These are phyloP conservation scores for Scaptomyza tumidula DNA, from an alignment of 2,888 invertebrate genomes.

Conservation along the genomic window DNA sequence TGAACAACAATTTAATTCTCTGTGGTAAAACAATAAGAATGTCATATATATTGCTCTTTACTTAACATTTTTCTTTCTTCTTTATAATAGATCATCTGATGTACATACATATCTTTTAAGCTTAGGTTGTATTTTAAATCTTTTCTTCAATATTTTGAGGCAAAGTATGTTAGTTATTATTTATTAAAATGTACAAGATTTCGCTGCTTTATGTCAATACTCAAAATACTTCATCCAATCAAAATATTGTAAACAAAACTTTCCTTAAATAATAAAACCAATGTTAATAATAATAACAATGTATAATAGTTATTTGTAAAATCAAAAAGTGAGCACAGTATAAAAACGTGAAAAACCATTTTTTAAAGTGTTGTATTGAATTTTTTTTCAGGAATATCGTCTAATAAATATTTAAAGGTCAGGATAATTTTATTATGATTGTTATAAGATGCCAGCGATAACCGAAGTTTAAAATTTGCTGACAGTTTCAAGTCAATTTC, in stretches of 20 bases:
- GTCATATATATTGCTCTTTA: not conserved
- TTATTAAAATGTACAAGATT: not conserved
- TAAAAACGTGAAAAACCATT: not conserved
- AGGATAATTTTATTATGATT: too few relatives aligned
- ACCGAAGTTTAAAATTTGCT: too few relatives aligned
- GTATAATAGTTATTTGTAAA: not conserved
- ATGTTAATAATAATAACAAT: not conserved
- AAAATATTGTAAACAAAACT: not conserved
- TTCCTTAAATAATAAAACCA: not conserved
- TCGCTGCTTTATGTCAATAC: not conserved
- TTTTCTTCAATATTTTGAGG: not conserved
- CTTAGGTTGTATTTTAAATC: not conserved
- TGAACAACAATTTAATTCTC: not conserved
- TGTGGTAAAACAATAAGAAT: conserved; percentile 2
- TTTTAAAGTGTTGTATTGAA: too few relatives aligned
- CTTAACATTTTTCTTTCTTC: not conserved
- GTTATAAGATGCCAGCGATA: too few relatives aligned
- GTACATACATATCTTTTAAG: conserved; percentile 8
- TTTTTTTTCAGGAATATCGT: too few relatives aligned
- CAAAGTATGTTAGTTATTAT: not conserved
- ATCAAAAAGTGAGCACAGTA: not conserved
- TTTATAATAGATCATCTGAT: conserved; percentile 2
- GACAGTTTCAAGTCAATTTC: too few relatives aligned
- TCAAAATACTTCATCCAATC: not conserved
- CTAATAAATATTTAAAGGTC: too few relatives aligned